Conservation (phyloP, 1,140 invertebrate species). For the Caerostris extrusa region DNA sequence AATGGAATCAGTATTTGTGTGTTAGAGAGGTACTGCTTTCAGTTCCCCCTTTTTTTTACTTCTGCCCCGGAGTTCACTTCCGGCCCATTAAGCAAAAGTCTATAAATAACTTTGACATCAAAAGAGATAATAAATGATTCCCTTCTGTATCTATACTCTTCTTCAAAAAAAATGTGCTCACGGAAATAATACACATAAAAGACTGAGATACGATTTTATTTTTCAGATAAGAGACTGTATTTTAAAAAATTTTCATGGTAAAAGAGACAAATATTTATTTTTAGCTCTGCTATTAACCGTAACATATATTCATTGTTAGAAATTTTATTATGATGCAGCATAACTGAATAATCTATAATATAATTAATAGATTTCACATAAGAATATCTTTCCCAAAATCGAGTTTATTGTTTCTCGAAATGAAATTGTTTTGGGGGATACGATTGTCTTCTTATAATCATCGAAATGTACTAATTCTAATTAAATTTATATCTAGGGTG, state of each 20-base stretch:
- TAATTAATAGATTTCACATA: background rate
- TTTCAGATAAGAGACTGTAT: background rate
- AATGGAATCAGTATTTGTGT: background rate
- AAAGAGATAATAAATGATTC: constrained; percentile 15
- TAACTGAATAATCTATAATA: background rate
- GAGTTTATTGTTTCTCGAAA: no score
- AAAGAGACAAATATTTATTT: no score
- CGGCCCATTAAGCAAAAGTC: constrained; percentile 23
- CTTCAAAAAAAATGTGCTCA: background rate
- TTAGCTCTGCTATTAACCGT: no score
- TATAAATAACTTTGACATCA: constrained; percentile 42
- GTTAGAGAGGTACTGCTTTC: no score
- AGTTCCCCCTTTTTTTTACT: background rate
- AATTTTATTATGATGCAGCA: background rate
- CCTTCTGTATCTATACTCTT: background rate
- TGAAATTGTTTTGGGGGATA: no score
- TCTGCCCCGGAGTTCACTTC: constrained; percentile 17
- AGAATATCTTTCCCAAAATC: background rate
- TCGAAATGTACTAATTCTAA: no score
- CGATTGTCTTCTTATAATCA: no score
- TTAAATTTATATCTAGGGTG: no score
- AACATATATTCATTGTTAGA: background rate
- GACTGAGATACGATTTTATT: background rate
- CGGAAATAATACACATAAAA: background rate
- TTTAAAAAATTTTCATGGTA: background rate